Conservation (phyloP, 2,888 invertebrate species). For the Meiosimyza decipiens region DNA sequence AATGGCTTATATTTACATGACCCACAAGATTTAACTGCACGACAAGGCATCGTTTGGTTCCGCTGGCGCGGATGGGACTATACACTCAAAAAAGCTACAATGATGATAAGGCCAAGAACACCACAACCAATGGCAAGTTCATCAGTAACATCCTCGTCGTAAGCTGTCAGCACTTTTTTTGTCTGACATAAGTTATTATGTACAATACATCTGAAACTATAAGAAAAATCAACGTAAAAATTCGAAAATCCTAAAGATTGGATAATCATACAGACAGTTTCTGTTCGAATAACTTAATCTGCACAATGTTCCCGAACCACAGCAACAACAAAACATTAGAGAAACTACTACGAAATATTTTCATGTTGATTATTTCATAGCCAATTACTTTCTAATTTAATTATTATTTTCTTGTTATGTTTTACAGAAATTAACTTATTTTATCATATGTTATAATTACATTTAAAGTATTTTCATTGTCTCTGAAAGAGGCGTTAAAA, state of each 20-base stretch:
- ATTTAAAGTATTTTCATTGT: slow-evolving; percentile 37
- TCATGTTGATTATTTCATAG: slow-evolving; percentile 51
- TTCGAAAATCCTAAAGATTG: slow-evolving; percentile 28
- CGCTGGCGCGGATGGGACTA: slow-evolving; percentile 96
- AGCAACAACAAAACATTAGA: slow-evolving; percentile 12
- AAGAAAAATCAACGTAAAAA: slow-evolving; percentile 32
- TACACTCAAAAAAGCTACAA: slow-evolving; percentile 86
- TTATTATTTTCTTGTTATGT: slow-evolving; percentile 56
- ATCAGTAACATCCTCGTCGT: slow-evolving; percentile 48
- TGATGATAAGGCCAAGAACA: slow-evolving; percentile 86
- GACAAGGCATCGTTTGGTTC: slow-evolving; percentile 96
- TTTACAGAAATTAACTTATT: slow-evolving; percentile 62
- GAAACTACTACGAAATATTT: slow-evolving; percentile 22
- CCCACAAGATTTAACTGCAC: slow-evolving; percentile 88
- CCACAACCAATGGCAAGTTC: slow-evolving; percentile 59
- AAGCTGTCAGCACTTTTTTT: slow-evolving; percentile 8
- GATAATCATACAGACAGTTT: slow-evolving; percentile 18
- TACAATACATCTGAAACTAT: slow-evolving; percentile 41
- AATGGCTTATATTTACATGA: slow-evolving; percentile 91
- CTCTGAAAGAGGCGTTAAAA: slow-evolving; percentile 14
- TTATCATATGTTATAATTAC: slow-evolving; percentile 48
- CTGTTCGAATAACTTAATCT: slow-evolving; percentile 2
- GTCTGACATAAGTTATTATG: slow-evolving; percentile 43
- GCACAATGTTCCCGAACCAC: slow-evolving; percentile 5
- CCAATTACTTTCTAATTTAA: slow-evolving; percentile 53